Evolutionary conservation across 2,888 invertebrate genomes (phyloP).

Genomic region (Rutpela maculata): DNA sequence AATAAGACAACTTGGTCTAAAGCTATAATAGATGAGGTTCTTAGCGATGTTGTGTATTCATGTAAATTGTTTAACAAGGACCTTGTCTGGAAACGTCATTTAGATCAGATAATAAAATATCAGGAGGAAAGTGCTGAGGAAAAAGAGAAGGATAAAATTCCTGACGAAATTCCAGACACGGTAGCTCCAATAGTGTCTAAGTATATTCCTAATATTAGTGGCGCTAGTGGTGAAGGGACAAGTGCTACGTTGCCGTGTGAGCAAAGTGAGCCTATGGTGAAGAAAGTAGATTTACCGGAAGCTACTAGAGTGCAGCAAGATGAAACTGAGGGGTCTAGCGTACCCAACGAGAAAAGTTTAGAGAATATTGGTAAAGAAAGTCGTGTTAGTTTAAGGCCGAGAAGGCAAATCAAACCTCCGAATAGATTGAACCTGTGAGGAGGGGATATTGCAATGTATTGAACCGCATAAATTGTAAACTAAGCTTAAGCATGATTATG

Average conservation of each 20-base stretch:
- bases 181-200: neutral
- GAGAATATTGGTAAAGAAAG: neutral
- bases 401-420: too few relatives aligned
- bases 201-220: neutral
- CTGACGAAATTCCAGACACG: neutral
- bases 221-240: neutral
- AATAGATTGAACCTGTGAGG: too few relatives aligned
- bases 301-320: neutral
- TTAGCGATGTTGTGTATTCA: neutral
- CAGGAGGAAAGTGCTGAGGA: neutral
- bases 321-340: neutral
- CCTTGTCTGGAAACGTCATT: constrained; percentile 1
- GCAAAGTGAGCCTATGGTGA: neutral
- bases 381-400: too few relatives aligned
- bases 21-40: constrained; percentile 24
- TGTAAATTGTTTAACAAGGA: neutral
- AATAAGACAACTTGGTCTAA: constrained; percentile 28
- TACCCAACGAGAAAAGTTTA: neutral
- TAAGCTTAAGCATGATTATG: too few relatives aligned
- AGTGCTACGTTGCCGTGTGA: neutral
- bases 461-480: too few relatives aligned
- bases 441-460: too few relatives aligned
- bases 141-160: neutral
- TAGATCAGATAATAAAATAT: neutral
- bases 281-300: neutral